A percentile compares a stretch with the other conserved stretches of the same genome.
Evolutionary conservation across 2,797 vertebrate genomes (phyloP).

Genomic region (Valencia hispanica): DNA sequence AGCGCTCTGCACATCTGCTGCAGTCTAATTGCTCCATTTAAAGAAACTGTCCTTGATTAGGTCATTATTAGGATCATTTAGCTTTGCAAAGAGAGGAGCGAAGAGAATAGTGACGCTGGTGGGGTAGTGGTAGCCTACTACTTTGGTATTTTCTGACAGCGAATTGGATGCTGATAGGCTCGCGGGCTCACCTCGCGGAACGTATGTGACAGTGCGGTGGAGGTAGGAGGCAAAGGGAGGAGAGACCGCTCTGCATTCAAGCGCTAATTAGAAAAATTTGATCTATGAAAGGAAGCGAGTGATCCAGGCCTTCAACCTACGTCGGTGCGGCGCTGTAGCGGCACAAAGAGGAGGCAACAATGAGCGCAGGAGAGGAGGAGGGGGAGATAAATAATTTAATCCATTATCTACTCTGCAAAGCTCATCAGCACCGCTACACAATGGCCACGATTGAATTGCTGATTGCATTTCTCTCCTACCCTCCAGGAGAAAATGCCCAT

Average conservation of each 20-base stretch:
- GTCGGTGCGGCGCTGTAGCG: constrained; percentile 73
- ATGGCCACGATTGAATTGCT: constrained; percentile 84
- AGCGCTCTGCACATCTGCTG: constrained; percentile 34
- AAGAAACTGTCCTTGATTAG: constrained; percentile 84
- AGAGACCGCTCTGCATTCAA: constrained; percentile 85
- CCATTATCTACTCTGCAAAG: constrained; percentile 96
- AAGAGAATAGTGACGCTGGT: constrained; percentile 27
- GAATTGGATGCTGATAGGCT: constrained; percentile 79
- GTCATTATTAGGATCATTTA: constrained; percentile 76
- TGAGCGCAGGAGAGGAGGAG: constrained; percentile 69
- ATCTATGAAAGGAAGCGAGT: constrained; percentile 92
- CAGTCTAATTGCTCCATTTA: constrained; percentile 40
- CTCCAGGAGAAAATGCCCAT: constrained; percentile 76
- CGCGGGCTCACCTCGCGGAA: constrained; percentile 85
- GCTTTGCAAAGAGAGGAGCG: constrained; percentile 72
- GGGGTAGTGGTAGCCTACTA: constrained; percentile 23
- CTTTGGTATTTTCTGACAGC: constrained; percentile 40
- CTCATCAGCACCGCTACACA: constrained; percentile 87
- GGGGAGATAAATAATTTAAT: constrained; percentile 94
- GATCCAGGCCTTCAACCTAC: constrained; percentile 91
- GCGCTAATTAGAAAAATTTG: constrained; percentile 97
- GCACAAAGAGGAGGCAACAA: constrained; percentile 80
- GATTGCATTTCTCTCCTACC: constrained; percentile 81
- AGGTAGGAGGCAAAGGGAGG: constrained; percentile 64
- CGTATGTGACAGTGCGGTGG: constrained; percentile 75